Base-by-base conservation (phyloP, 1,140 invertebrate species). In the Geopemphigus sp. region DNA sequence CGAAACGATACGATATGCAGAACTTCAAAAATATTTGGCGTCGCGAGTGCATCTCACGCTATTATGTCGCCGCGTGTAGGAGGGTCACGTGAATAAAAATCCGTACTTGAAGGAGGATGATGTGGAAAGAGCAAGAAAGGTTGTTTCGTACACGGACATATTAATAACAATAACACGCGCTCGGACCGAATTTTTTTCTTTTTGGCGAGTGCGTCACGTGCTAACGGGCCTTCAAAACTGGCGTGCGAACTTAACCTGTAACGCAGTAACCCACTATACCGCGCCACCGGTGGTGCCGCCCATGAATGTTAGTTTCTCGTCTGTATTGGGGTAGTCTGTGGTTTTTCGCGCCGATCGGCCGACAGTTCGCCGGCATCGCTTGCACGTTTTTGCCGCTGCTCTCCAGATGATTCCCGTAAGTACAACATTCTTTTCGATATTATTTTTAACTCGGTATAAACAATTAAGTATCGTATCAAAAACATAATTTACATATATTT, bases 351-450 rank as follows among this genome's bases (percentile, higher is more conserved):
- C 50, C 22, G 45, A 29, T 70, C 17, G 24, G 66, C 22, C 47
- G 68, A 54, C 68, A 72, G 68, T 72, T 54, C 10, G 68, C 68
- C 68, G 68, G 68, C 17, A 54, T 29, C 68, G 68, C 47, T 72
- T 24, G 68, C 68, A 72, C 68, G 68, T 72, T 72, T 72, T 17
- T 47, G 68, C 47, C 50, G 68, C 54, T 29, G 53, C 24, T 29
- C 26, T 45, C 5, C n/a, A 39, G 32, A 68, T 50, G 24, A 6
- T 24, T 26, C 32, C 39, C 22, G 66, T 68, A 68, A 68, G 66
- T 68, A 68, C 47, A 10, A 50, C 14, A 50, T 50, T 50, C 14
- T 8, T 6, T 50, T 50, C 47, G 47, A 50, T 50, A 5, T 10
- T 50, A 50, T 50, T 50, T 45, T 1, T 12, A 39, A 39, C 8